Evolutionary conservation across 2,113 vertebrate genomes (phyloP), one percentile per base, ranked within the genome.

Genomic region (Indicator maculatus): DNA sequence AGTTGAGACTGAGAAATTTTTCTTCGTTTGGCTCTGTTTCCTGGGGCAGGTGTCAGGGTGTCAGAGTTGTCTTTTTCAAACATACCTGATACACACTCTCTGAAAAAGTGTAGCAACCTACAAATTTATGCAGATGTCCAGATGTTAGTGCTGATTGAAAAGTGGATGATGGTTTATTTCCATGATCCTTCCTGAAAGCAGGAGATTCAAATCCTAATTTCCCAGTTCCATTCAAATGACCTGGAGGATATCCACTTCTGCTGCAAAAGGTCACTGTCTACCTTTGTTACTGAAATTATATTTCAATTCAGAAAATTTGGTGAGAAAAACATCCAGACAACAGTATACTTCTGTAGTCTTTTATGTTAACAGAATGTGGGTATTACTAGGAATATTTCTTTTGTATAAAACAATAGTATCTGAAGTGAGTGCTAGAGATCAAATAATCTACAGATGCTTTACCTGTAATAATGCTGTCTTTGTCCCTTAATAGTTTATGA

Each of bases 101-200:
- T 80, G 64, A 89, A 93, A 93, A 80, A 63, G 7, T 85, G 39
- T 55, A 83, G n/a, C 55, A 75, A 63, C 76, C n/a, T 88, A 45
- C 30, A 88, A 91, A 88, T 94, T 85, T 91, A 92, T 75, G 69
- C 73, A 93, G 72, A 78, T 64, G 73, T 88, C 69, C 89, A 89
- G 89, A 94, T 79, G 64, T 55, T 69, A 82, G 36, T 79, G 30
- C 2, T 89, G 93, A 91, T 59, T 82, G 59, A 89, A 82, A 76
- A 12, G 58, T 39, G 11, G 50, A 38, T 73, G 38, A 89, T 75
- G 33, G 28, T 69, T 85, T 45, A 73, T 59, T 85, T 85, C 38
- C 0, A 3, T 55, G 45, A 50, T 76, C 41, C 52, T 85, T 93
- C 45, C 24, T 91, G 30, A 89, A 88, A 83, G 36, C 26, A 63